Conservation (phyloP, 2,888 invertebrate genomes). For the Epicampocera succincta region DNA sequence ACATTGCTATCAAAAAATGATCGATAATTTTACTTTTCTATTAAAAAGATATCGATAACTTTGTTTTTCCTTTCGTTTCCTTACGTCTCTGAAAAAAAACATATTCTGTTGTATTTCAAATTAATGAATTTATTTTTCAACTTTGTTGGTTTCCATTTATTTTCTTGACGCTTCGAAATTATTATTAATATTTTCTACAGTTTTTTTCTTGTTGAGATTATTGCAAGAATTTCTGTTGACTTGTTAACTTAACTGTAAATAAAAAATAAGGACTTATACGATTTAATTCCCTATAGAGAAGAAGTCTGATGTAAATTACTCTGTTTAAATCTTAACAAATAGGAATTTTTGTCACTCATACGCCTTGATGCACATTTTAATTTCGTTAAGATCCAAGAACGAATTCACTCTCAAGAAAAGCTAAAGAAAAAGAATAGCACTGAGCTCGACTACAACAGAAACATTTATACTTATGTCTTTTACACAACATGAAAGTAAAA, state of each 20-base stretch:
- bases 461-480: slow-evolving; percentile 14
- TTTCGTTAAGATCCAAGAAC: slow-evolving; percentile 65
- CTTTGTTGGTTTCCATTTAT: no score
- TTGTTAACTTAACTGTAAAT: slow-evolving; percentile 43
- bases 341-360: slow-evolving; percentile 76
- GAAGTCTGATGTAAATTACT: slow-evolving; percentile 53
- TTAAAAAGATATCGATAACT: slow-evolving; percentile 1
- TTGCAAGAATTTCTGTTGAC: slow-evolving; percentile 16
- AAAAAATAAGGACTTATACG: slow-evolving; percentile 18
- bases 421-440: slow-evolving; percentile 4
- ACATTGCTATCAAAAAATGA: not conserved
- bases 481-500: slow-evolving; percentile 21
- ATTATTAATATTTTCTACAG: not conserved
- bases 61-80: not conserved
- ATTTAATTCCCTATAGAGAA: not conserved
- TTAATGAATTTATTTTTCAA: no score
- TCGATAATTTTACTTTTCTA: not conserved
- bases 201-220: slow-evolving; percentile 3
- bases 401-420: slow-evolving; percentile 11
- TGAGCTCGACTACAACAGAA: slow-evolving; percentile 6
- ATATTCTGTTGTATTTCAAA: no score
- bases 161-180: no score
- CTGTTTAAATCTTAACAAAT: slow-evolving; percentile 56
- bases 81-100: no score
- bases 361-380: slow-evolving; percentile 79